Percentiles rank a stretch among this genome's conserved stretches.
Conservation (phyloP, 2,113 vertebrate genomes). For the Ageneiosus marmoratus region DNA sequence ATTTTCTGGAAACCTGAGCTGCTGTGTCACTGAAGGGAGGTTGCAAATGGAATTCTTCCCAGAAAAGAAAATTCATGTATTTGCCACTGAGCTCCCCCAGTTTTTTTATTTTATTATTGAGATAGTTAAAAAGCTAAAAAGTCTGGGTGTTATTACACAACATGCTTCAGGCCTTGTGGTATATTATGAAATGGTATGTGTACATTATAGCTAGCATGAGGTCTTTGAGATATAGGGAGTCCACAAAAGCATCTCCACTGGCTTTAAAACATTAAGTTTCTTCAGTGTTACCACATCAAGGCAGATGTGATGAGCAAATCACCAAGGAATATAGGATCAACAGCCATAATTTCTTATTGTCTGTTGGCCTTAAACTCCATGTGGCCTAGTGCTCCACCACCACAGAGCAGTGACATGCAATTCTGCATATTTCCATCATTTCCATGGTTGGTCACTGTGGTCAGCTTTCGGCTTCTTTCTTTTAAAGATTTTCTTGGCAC, state of each 20-base stretch:
- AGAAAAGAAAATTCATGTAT: background rate
- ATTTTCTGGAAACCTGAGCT: background rate
- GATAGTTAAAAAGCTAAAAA: background rate
- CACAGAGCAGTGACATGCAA: slow-evolving; percentile 3
- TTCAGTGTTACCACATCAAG: background rate
- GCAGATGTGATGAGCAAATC: background rate
- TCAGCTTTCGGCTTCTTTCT: slow-evolving; percentile 29
- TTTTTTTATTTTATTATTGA: background rate
- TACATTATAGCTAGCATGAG: background rate
- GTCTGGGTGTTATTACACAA: background rate
- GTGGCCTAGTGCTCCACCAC: slow-evolving; percentile 1
- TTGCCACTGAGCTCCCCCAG: background rate
- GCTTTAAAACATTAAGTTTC: background rate
- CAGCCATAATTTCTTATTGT: background rate
- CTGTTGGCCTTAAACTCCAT: background rate
- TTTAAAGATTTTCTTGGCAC: slow-evolving; percentile 40
- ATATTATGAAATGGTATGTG: background rate
- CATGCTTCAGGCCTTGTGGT: background rate
- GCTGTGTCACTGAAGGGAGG: background rate
- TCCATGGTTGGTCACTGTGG: slow-evolving; percentile 30
- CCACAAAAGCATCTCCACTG: background rate
- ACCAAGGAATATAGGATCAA: background rate
- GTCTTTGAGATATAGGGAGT: background rate
- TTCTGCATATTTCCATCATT: slow-evolving; percentile 41
- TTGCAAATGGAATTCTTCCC: background rate